Conservation (phyloP, 2,888 invertebrate species). For the Machimus rusticus region DNA sequence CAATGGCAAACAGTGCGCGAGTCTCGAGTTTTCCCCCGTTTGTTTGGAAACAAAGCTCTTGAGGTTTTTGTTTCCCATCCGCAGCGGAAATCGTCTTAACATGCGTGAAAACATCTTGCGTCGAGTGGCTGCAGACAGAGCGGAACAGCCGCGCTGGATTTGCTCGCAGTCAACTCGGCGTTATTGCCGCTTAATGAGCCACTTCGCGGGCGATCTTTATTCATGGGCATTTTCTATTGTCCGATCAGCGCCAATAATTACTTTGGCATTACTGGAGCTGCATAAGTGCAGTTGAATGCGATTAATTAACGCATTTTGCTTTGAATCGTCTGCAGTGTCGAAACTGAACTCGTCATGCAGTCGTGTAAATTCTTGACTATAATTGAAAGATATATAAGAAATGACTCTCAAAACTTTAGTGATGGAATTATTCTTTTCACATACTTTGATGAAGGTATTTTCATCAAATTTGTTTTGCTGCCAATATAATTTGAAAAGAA, state of each 20-base stretch:
- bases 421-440: too few relatives aligned
- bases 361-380: background rate
- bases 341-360: background rate
- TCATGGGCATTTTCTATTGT: background rate
- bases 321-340: background rate
- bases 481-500: too few relatives aligned
- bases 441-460: too few relatives aligned
- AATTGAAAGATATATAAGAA: background rate
- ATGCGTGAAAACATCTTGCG: slow-evolving; percentile 18
- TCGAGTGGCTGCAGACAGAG: background rate
- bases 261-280: background rate
- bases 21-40: background rate
- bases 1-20: background rate
- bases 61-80: background rate
- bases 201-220: background rate
- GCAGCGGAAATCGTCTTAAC: slow-evolving; percentile 7
- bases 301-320: background rate
- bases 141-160: background rate
- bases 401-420: too few relatives aligned
- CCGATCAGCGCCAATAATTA: background rate
- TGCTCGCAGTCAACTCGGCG: background rate
- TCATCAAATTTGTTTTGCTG: too few relatives aligned
- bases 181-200: background rate
- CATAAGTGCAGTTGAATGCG: background rate
- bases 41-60: background rate